Conservation (phyloP, 2,888 invertebrate species). For the Drosophila heteroneura region DNA sequence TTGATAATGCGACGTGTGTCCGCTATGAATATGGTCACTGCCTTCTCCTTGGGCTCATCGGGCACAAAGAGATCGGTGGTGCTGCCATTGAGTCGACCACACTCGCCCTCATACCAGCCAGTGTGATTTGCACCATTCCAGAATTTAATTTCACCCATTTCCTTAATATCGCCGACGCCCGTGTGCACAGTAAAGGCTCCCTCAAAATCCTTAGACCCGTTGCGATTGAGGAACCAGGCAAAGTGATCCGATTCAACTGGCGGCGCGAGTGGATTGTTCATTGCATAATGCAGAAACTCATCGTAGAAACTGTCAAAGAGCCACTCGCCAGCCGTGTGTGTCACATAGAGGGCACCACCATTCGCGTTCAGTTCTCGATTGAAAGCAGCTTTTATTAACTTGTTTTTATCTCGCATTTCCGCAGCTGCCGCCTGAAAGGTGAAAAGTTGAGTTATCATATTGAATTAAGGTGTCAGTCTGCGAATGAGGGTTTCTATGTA, state of each 20-base stretch:
- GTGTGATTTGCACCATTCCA: constrained; percentile 90
- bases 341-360: constrained; percentile 86
- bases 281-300: constrained; percentile 87
- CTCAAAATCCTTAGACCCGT: constrained; percentile 90
- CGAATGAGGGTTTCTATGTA: too few relatives aligned
- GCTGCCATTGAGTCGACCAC: constrained; percentile 90
- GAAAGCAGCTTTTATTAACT: constrained; percentile 85
- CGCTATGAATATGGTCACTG: constrained; percentile 89
- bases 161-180: constrained; percentile 88
- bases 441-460: background rate
- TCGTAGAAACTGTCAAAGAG: constrained; percentile 94
- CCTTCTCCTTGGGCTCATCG: constrained; percentile 85
- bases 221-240: constrained; percentile 94
- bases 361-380: constrained; percentile 87
- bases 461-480: background rate
- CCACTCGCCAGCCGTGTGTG: constrained; percentile 89
- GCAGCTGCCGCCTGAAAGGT: constrained; percentile 69
- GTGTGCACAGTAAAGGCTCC: constrained; percentile 92
- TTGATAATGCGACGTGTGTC: constrained; percentile 92
- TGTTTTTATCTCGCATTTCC: constrained; percentile 51
- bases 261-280: constrained; percentile 70
- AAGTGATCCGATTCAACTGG: constrained; percentile 87
- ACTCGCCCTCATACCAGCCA: constrained; percentile 87
- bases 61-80: constrained; percentile 94
- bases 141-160: constrained; percentile 89